A percentile compares a stretch with the other conserved stretches of the same genome.
Evolutionary conservation across 1,140 invertebrate genomes (phyloP).

Genomic region (Euura lappo): DNA sequence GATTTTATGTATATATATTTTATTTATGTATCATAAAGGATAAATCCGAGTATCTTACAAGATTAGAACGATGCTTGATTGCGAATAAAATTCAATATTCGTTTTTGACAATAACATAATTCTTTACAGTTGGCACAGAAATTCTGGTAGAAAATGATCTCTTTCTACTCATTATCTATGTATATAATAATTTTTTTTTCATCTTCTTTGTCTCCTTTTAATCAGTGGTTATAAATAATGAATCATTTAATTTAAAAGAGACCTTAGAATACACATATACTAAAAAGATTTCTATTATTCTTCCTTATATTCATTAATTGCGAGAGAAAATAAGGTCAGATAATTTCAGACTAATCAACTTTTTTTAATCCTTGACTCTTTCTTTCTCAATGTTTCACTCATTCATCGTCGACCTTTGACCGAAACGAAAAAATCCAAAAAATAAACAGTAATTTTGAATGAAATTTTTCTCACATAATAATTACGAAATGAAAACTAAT

Average conservation of each 20-base stretch:
- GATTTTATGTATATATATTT: too few relatives aligned
- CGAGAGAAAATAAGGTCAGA: slow-evolving; percentile 49
- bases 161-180: slow-evolving; percentile 48
- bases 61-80: slow-evolving; percentile 59
- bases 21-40: slow-evolving; percentile 44
- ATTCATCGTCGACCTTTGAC: neutral
- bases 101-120: slow-evolving; percentile 53
- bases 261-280: slow-evolving; percentile 43
- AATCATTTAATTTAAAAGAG: slow-evolving; percentile 40
- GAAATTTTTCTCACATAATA: neutral
- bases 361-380: neutral
- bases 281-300: slow-evolving; percentile 37
- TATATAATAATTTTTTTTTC: slow-evolving; percentile 43
- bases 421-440: neutral
- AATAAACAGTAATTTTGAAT: neutral
- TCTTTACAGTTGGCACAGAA: slow-evolving; percentile 60
- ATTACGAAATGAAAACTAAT: neutral
- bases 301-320: slow-evolving; percentile 35
- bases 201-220: slow-evolving; percentile 2
- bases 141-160: slow-evolving; percentile 57
- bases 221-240: slow-evolving; percentile 21
- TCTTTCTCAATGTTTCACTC: neutral
- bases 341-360: slow-evolving; percentile 9
- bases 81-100: slow-evolving; percentile 44
- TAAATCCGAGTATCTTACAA: slow-evolving; percentile 62